These are phyloP conservation scores for Salvator merianae DNA, from an alignment of 2,113 vertebrate species.

Conservation along the genomic window DNA sequence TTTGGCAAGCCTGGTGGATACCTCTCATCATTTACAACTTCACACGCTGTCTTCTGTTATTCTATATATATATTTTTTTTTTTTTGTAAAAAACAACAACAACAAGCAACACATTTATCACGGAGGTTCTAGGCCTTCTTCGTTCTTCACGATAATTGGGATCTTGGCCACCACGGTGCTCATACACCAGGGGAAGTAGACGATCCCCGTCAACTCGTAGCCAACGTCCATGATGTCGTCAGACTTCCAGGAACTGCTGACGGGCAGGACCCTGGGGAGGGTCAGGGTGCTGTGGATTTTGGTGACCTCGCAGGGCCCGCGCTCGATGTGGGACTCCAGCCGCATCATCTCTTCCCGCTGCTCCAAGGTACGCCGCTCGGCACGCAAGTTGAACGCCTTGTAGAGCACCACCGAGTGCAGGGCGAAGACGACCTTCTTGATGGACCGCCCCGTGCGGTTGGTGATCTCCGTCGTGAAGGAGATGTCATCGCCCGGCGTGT, in stretches of 20 bases:
- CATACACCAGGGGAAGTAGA: constrained; percentile 55
- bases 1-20: too few relatives aligned
- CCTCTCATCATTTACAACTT: too few relatives aligned
- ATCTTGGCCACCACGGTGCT: constrained; percentile 28
- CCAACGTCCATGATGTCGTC: constrained; percentile 46
- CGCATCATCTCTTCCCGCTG: constrained; percentile 46
- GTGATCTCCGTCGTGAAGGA: constrained; percentile 45
- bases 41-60: too few relatives aligned
- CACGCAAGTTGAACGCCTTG: constrained; percentile 37
- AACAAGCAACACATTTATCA: too few relatives aligned
- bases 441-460: constrained; percentile 46
- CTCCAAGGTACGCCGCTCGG: background rate
- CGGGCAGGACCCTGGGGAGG: constrained; percentile 43
- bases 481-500: constrained; percentile 17
- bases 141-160: constrained; percentile 36
- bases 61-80: too few relatives aligned
- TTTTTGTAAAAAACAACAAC: too few relatives aligned
- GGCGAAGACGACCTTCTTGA: constrained; percentile 17
- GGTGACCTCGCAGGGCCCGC: background rate
- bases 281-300: constrained; percentile 38
- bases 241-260: constrained; percentile 8
- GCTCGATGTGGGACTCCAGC: constrained; percentile 27
- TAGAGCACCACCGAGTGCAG: constrained; percentile 34
- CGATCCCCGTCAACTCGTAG: constrained; percentile 49
- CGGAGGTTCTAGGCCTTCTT: background rate